These are phyloP conservation scores for Sinocyclocheilus anophthalmus DNA, from an alignment of 2,113 vertebrate species.

Conservation along the genomic window DNA sequence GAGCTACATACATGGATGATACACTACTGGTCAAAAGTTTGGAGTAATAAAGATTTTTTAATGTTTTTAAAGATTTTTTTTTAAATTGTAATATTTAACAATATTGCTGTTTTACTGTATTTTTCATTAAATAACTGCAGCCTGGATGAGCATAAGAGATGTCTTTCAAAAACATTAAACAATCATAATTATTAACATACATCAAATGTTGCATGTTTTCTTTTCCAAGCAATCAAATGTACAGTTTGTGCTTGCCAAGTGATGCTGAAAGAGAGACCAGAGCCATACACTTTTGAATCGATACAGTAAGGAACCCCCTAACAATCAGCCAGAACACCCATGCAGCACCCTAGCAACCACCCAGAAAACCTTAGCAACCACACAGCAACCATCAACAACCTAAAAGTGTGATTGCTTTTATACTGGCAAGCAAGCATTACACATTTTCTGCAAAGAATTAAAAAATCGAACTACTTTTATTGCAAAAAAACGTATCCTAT, in stretches of 20 bases:
- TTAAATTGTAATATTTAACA: too few relatives aligned
- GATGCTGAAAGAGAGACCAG: neutral
- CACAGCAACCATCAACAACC: neutral
- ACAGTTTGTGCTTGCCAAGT: neutral
- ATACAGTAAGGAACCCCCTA: neutral
- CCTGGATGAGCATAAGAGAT: too few relatives aligned
- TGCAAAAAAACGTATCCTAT: neutral
- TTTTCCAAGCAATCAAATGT: neutral
- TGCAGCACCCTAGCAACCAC: neutral
- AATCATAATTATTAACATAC: neutral
- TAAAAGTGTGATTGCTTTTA: neutral
- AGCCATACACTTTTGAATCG: neutral
- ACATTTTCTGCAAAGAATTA: neutral
- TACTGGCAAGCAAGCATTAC: neutral
- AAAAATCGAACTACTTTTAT: neutral
- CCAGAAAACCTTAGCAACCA: neutral
- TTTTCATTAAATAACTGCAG: too few relatives aligned
- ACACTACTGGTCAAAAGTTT: neutral
- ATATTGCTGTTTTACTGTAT: too few relatives aligned
- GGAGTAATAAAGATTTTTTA: neutral
- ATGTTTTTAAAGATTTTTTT: too few relatives aligned
- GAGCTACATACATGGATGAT: neutral
- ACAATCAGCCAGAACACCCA: neutral
- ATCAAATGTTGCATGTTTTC: neutral
- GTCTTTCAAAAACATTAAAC: too few relatives aligned